These are phyloP conservation scores for Acipenser transmontanus DNA, from an alignment of 2,797 vertebrate genomes.

Conservation along the genomic window DNA sequence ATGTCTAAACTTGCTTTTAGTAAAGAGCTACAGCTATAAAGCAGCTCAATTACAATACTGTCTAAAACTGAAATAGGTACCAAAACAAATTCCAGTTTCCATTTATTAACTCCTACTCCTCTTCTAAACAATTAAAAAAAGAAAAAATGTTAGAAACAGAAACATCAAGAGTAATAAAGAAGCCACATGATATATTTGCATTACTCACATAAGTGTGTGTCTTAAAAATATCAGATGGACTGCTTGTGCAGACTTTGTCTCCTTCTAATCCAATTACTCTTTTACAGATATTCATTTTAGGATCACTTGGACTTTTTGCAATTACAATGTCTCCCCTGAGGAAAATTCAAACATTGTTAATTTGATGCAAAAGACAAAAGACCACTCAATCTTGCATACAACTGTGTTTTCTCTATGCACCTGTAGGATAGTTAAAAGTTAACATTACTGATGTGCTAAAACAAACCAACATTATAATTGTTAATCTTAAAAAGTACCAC, in stretches of 20 bases:
- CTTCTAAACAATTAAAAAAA: not conserved
- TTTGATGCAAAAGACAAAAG: slow-evolving; percentile 30
- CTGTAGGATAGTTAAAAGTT: not conserved
- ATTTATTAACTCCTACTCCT: slow-evolving; percentile 17
- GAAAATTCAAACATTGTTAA: slow-evolving; percentile 26
- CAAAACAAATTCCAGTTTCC: slow-evolving; percentile 9
- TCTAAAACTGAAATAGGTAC: slow-evolving; percentile 14
- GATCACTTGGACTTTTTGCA: slow-evolving; percentile 84
- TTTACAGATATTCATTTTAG: slow-evolving; percentile 93
- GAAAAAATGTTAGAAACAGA: too few species aligned
- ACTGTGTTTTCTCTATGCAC: slow-evolving; percentile 14
- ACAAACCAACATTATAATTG: too few species aligned
- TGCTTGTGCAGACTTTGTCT: slow-evolving; percentile 85
- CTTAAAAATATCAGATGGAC: slow-evolving; percentile 75
- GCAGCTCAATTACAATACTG: slow-evolving; percentile 17
- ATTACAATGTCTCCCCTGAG: slow-evolving; percentile 90
- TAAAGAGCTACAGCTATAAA: too few species aligned
- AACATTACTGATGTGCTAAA: slow-evolving; percentile 1
- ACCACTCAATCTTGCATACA: slow-evolving; percentile 26
- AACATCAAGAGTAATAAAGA: too few species aligned
- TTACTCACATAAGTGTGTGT: slow-evolving; percentile 88
- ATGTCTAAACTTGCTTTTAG: too few species aligned
- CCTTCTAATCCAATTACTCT: slow-evolving; percentile 93
- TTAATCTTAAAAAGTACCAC: too few species aligned
- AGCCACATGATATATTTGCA: slow-evolving; percentile 15